Base-by-base conservation (phyloP, 2,888 invertebrate genomes). In the Rapana venosa region DNA sequence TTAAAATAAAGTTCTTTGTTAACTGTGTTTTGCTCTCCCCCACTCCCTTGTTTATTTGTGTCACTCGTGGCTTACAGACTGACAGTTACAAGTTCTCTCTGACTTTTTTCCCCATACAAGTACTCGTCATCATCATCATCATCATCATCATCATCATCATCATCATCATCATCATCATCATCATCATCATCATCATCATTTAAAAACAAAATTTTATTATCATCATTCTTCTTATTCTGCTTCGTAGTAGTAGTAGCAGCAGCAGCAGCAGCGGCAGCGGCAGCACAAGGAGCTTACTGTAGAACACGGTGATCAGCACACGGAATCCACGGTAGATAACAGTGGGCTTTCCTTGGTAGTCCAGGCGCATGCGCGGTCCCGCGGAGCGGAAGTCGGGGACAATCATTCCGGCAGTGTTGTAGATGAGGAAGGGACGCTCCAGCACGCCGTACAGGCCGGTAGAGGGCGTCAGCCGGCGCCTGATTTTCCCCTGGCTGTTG, bases 271-370 rank as follows among this genome's bases (percentile, higher is more conserved):
- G 74, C 74, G 0, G 74, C 74, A 66, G 66, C 13, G 13, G 66
- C 13, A 66, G 66, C 13, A 66, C 74, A n/a, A 26, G 66, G 35
- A 83, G 87, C 92, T 35, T 88, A 94, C 94, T 93, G 91, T 90
- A 92, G 36, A 94, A 92, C 6, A 92, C 91, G 0, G 94, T 94
- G 26, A 94, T 90, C 15, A 94, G 92, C 11, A 94, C 91, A 30
- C 92, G 92, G 89, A 94, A 94, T 8, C 94, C 94, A 30, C 93
- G 91, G 88, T 94, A 93, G 1, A 92, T 92, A 11, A 93, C 90
- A 0, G 94, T 94, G 15, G 94, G 94, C 89, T 92, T 93, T 15
- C 94, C 94, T 66, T 93, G 92, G 87, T 94, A 94, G 84, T 94
- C 93, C 1, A 94, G 90, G 61, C 92, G 92, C 32, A 94, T 91